These are phyloP conservation scores for Cheilosia impressa DNA, from an alignment of 2,888 invertebrate species.

Conservation along the genomic window DNA sequence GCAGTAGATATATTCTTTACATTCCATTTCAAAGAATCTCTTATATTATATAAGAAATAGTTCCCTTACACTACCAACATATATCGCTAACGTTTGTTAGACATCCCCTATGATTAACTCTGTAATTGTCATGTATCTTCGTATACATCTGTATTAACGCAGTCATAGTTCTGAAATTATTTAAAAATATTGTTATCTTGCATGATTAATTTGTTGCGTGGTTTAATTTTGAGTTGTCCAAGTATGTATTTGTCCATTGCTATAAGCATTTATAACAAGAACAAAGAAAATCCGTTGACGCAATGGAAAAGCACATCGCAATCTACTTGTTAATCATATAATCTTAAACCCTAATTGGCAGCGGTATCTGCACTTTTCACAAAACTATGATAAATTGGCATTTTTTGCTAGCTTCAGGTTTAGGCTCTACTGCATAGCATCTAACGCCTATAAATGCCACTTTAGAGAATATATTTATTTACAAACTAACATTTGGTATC, in stretches of 20 bases:
- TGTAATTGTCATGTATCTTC: neutral
- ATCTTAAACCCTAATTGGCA: neutral
- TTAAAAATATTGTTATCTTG: conserved; percentile 14
- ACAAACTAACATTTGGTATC: conserved; percentile 24
- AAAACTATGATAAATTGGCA: neutral
- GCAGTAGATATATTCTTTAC: too few relatives aligned
- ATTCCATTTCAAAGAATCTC: too few relatives aligned
- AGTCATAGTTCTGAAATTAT: conserved; percentile 4
- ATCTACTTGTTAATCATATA: neutral
- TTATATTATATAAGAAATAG: neutral
- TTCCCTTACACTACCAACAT: neutral
- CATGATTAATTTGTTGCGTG: conserved; percentile 33
- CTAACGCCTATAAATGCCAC: conserved; percentile 8
- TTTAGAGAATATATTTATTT: conserved; percentile 1
- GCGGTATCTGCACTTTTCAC: neutral
- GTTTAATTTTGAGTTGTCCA: conserved; percentile 12
- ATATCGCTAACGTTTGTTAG: conserved; percentile 5
- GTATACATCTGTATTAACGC: neutral
- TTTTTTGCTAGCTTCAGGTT: conserved; percentile 14
- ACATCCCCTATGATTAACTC: neutral
- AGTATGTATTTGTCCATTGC: conserved; percentile 2
- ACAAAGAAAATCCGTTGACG: conserved; percentile 18
- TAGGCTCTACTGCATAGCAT: conserved; percentile 3
- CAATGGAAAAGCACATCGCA: conserved; percentile 9
- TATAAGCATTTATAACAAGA: neutral